Base-by-base conservation (phyloP, 35 echinoderm and acorn worm species). In the Chiridota heheva region DNA sequence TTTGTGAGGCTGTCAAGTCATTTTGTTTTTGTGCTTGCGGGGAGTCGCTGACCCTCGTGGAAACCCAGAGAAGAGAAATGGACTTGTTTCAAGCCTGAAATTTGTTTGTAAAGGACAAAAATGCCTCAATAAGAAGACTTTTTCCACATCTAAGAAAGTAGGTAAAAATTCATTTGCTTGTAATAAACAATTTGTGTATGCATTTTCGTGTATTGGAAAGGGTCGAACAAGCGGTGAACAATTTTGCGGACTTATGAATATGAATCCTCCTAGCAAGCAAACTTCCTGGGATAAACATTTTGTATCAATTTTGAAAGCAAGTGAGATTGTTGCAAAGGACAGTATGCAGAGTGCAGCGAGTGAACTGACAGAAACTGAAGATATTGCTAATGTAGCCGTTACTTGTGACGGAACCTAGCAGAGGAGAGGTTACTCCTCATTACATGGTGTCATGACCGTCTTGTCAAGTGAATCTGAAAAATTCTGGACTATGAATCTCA, bases 371-470 rank as follows among this genome's bases (percentile, higher is more conserved):
- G 7, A 5, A 7, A 29, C 17, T 63, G 7, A 31, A 36, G 16
- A 27, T 4, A 66, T 27, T 24, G 17, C 16, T 31, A 15, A 66
- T 31, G 63, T 36, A 2, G 17, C 24, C 4, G 25, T 66, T 6
- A 66, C 63, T 29, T 66, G 63, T 66, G 63, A 66, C 30, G 24
- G 63, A 17, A 66, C 63, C 38, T 66, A 29, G 63, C 56, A 58
- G 30, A 66, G 24, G 25, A 66, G 63, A 31, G 63, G 63, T 29
- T 66, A 34, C 38, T 66, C 63, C 17, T 66, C 63, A 6, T 17
- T 66, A 15, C 63, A 66, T 66, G 63, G 63, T 67, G 15, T 67
- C 20, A 18, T 37, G n/a, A 67, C 63, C 4, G 63, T 67, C 3
- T 20, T 67, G n/a, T 67, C 63, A 67, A 38, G 29, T 15, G 40